These are phyloP conservation scores for Tarsius wallacei DNA, from an alignment of 2,797 vertebrate genomes.

Conservation along the genomic window DNA sequence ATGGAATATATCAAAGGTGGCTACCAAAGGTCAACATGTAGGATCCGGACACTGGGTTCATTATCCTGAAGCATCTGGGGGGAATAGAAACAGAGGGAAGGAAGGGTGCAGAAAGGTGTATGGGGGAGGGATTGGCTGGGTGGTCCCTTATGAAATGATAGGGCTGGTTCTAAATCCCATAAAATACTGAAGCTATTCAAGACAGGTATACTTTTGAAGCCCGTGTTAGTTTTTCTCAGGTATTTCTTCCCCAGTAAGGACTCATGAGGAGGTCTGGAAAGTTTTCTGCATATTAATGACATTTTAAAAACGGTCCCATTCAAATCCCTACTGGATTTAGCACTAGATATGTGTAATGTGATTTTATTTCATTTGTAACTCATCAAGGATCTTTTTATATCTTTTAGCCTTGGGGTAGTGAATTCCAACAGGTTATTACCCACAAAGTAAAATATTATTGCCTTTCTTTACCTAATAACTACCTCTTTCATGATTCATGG, in stretches of 20 bases:
- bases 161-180: background rate
- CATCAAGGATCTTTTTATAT: conserved; percentile 24
- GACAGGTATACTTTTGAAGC: background rate
- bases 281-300: conserved; percentile 14
- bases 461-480: conserved; percentile 16
- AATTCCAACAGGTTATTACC: conserved; percentile 2
- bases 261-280: background rate
- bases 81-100: too few species aligned
- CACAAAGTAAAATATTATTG: background rate
- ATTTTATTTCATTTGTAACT: conserved; percentile 19
- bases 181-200: background rate
- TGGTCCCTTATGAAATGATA: background rate
- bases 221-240: background rate
- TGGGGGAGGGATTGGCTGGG: background rate
- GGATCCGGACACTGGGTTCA: background rate
- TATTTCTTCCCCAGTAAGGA: background rate
- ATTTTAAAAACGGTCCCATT: conserved; percentile 17
- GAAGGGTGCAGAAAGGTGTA: too few species aligned
- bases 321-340: background rate
- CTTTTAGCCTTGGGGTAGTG: background rate
- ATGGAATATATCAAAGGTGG: background rate
- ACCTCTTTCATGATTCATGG: background rate
- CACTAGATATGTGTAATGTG: background rate
- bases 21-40: background rate
- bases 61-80: background rate